Conservation (phyloP, 30 jellyfish, hydroid and myxozoan genomes). For the Aurelia aurita region DNA sequence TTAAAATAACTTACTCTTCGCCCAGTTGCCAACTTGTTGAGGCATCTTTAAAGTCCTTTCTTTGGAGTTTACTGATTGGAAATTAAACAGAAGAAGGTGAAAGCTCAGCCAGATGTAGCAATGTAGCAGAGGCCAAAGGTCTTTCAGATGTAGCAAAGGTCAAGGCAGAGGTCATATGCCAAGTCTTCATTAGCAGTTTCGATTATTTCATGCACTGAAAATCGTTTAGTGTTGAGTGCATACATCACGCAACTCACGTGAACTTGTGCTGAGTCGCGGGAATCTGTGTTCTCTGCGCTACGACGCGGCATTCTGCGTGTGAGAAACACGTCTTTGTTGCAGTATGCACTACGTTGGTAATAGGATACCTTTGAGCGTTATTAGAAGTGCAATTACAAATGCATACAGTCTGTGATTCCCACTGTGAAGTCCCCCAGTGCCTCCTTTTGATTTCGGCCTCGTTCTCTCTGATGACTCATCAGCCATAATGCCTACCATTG, state of each 20-base stretch:
- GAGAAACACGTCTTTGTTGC: background rate
- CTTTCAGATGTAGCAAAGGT: too few species aligned
- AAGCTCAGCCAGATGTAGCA: too few species aligned
- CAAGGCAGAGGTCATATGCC: too few species aligned
- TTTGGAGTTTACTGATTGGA: too few species aligned
- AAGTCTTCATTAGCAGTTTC: too few species aligned
- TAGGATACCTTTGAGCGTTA: background rate
- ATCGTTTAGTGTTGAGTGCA: too few species aligned
- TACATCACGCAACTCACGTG: background rate
- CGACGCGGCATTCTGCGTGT: slow-evolving; percentile 1
- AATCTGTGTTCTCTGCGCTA: background rate
- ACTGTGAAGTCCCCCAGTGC: background rate
- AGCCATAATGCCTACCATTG: background rate
- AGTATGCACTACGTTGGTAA: slow-evolving; percentile 11
- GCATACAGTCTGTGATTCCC: background rate
- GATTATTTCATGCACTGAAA: too few species aligned
- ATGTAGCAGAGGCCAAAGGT: too few species aligned
- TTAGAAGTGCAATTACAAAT: background rate
- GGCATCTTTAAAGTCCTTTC: too few species aligned
- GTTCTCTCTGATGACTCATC: slow-evolving; percentile 2
- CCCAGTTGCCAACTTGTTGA: too few species aligned
- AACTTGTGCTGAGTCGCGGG: background rate
- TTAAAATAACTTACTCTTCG: too few species aligned
- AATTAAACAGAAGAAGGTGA: too few species aligned
- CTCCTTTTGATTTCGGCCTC: slow-evolving; percentile 19